These are phyloP conservation scores for Aphidius gifuensis DNA, from an alignment of 1,140 invertebrate genomes.

Conservation along the genomic window DNA sequence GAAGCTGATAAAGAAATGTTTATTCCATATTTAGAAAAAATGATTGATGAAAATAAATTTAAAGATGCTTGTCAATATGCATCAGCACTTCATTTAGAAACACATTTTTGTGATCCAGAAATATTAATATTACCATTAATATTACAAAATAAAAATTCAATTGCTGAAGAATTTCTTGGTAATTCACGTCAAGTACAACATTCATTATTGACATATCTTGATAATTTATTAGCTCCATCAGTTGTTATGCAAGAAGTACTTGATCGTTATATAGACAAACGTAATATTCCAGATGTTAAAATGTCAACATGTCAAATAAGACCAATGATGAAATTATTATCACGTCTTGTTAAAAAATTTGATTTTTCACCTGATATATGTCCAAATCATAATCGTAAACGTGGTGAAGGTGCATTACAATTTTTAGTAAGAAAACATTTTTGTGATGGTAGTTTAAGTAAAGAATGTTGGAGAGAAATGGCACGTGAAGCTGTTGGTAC, in stretches of 20 bases:
- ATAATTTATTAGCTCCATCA: slow-evolving; percentile 56
- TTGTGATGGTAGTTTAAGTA: slow-evolving; percentile 57
- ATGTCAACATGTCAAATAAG: slow-evolving; percentile 59
- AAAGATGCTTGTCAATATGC: slow-evolving; percentile 68
- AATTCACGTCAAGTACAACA: slow-evolving; percentile 60
- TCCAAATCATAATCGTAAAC: slow-evolving; percentile 63
- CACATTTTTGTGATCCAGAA: slow-evolving; percentile 61
- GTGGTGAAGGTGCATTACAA: slow-evolving; percentile 63
- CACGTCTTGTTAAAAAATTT: slow-evolving; percentile 61
- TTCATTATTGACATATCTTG: slow-evolving; percentile 61
- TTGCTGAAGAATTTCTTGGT: slow-evolving; percentile 66
- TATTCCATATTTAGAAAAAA: slow-evolving; percentile 53
- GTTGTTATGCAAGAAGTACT: slow-evolving; percentile 46
- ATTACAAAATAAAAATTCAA: slow-evolving; percentile 67
- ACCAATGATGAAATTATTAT: slow-evolving; percentile 62
- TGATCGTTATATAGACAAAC: slow-evolving; percentile 44
- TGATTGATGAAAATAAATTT: slow-evolving; percentile 57
- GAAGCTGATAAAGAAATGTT: slow-evolving; percentile 55
- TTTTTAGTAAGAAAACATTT: slow-evolving; percentile 66
- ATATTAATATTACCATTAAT: slow-evolving; percentile 69
- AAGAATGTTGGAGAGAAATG: slow-evolving; percentile 66
- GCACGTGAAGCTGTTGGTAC: slow-evolving; percentile 62
- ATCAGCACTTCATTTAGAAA: slow-evolving; percentile 62
- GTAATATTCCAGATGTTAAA: slow-evolving; percentile 61
- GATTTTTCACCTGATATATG: slow-evolving; percentile 61